Base-by-base conservation (phyloP, 2,113 vertebrate species). In the Indri indri region DNA sequence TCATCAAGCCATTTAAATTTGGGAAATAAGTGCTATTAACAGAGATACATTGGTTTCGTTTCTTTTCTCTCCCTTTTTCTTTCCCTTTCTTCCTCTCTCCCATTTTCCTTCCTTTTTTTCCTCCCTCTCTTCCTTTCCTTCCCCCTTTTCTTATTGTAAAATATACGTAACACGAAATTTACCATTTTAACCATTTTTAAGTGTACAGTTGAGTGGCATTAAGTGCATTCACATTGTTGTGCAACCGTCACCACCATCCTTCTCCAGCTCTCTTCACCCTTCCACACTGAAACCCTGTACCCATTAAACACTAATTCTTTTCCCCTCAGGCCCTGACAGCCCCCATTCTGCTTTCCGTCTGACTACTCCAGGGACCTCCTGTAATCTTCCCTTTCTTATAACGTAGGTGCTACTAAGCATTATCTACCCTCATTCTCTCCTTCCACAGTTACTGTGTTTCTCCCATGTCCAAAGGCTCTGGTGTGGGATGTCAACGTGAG, bases 401-500 rank as follows among this genome's bases (percentile, higher is more conserved):
- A 32, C 25, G 16, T 34, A 3, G 52, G 23, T 59, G 32, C 18
- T 14, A 5, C n/a, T n/a, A 32, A 77, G 32, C 22, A 16, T 40
- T 37, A 12, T 14, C 42, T 30, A 61, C 6, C 40, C 23, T 42
- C 32, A 6, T 22, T 71, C 1, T 0, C 37, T 63, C 16, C 4
- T 14, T 27, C 40, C 65, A 22, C 32, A 27, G 50, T 50, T 27
- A 7, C 0, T 73, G 0, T 37, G 16, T 42, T 3, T 11, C 37
- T 30, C 7, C 27, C 6, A 1, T 18, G 22, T 23, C 30, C 16
- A 23, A 11, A 65, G 54, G 22, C 70, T 63, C 23, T 23, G 30
- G 4, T 63, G 2, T 4, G n/a, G 34, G 42, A 5, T 1, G 5
- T 5, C n/a, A 13, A 10, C 5, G 2, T 3, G 42, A 80, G 14